phyloP scores from a whole-genome alignment of 2,113 vertebrate genomes.

The Ptyas mucosa region DNA sequence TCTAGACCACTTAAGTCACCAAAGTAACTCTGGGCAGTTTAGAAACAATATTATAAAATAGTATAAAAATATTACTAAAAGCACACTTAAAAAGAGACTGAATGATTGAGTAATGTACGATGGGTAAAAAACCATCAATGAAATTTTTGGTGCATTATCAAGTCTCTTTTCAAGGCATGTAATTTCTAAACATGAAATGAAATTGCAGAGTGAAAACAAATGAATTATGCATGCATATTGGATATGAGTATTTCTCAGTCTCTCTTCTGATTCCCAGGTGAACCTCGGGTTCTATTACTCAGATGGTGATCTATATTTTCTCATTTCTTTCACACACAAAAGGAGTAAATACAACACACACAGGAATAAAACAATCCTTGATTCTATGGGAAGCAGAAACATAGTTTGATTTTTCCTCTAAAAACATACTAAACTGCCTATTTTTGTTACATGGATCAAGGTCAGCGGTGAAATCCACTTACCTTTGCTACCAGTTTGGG shows the following conservation, averaged over 20 bases:
- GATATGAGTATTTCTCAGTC: not conserved
- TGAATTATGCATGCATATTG: conserved; percentile 40
- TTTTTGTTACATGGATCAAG: conserved; percentile 27
- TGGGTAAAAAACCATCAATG: conserved; percentile 19
- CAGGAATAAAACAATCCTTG: conserved; percentile 38
- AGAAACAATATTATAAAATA: not conserved
- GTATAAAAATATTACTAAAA: not conserved
- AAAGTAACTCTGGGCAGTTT: not conserved
- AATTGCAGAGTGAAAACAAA: conserved; percentile 37
- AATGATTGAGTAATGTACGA: not conserved
- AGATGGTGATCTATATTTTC: conserved; percentile 39
- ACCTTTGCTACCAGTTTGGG: no score
- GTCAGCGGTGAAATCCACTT: no score
- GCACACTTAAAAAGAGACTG: not conserved
- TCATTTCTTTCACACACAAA: conserved; percentile 31
- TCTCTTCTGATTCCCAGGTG: conserved; percentile 33
- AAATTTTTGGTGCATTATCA: conserved; percentile 26
- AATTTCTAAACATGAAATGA: conserved; percentile 36
- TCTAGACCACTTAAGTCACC: not conserved
- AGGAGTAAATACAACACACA: not conserved
- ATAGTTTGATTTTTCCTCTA: conserved; percentile 35
- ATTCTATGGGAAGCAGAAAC: conserved; percentile 33
- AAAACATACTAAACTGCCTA: conserved; percentile 22
- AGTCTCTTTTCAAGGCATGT: not conserved
- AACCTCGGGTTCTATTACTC: not conserved